Percentiles rank a stretch among this genome's conserved stretches.
Conservation (phyloP, 1,140 invertebrate species). For the Ceratina japonica region DNA sequence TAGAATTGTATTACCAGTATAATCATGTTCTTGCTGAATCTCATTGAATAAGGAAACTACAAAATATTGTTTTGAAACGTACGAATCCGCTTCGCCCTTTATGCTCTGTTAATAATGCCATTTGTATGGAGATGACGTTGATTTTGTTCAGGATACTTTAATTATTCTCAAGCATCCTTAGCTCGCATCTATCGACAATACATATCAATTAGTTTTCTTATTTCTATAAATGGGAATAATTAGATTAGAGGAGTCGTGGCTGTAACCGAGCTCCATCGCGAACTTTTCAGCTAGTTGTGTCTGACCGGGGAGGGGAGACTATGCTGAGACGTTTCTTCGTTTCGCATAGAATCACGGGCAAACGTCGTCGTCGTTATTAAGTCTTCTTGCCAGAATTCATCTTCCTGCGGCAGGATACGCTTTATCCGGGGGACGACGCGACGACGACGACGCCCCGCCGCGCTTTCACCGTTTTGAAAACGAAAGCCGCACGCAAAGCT, state of each 20-base stretch:
- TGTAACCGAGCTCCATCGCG: slow-evolving; percentile 35
- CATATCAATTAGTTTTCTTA: neutral
- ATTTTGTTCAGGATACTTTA: too few species aligned
- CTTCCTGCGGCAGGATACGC: neutral
- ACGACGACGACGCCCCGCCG: too few species aligned
- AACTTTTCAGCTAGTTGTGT: neutral
- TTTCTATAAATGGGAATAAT: slow-evolving; percentile 30
- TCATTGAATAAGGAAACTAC: slow-evolving; percentile 7
- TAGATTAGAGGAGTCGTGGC: neutral
- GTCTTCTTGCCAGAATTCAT: slow-evolving; percentile 10
- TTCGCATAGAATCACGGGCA: neutral
- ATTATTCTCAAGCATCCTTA: too few species aligned
- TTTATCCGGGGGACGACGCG: neutral
- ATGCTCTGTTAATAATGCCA: neutral
- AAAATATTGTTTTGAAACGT: slow-evolving; percentile 11
- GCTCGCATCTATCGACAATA: too few species aligned
- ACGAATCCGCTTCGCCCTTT: neutral
- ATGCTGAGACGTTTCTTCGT: slow-evolving; percentile 1
- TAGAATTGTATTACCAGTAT: slow-evolving; percentile 46
- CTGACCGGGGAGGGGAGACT: neutral
- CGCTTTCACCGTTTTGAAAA: neutral
- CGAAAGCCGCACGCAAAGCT: neutral
- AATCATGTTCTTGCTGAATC: slow-evolving; percentile 43
- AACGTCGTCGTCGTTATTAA: neutral
- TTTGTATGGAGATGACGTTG: neutral